phyloP scores from a whole-genome alignment of 2,113 vertebrate species.

The Haliaeetus leucogaster region DNA sequence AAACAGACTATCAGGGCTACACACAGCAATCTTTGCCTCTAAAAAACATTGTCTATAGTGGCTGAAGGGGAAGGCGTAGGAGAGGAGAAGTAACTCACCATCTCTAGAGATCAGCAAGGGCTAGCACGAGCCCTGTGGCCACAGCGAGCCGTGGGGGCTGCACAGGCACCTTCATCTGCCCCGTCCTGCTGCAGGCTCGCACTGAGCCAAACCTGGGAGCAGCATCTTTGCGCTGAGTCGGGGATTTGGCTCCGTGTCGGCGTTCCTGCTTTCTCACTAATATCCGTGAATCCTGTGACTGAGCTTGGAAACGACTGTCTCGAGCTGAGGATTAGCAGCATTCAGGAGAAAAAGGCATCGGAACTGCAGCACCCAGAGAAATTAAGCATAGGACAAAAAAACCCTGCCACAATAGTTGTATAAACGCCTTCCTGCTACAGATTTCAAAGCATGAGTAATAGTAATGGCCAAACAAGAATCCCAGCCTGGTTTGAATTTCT shows the following conservation, averaged over 20 bases:
- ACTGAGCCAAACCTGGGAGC: background rate
- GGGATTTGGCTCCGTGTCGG: background rate
- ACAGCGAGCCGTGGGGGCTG: fast-evolving
- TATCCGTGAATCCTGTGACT: conserved; percentile 25
- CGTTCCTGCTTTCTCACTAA: background rate
- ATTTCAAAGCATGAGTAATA: background rate
- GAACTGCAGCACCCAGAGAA: background rate
- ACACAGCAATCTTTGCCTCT: background rate
- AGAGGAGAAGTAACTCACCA: conserved; percentile 6
- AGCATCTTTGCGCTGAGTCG: fast-evolving
- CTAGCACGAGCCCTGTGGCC: background rate
- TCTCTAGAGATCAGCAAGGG: background rate
- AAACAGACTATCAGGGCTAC: background rate
- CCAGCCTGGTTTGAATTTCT: background rate
- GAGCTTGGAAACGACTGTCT: background rate
- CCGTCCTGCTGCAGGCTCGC: background rate
- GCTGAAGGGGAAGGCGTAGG: background rate
- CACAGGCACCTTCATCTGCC: fast-evolving
- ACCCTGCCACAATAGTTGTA: background rate
- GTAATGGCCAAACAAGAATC: background rate
- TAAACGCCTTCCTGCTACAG: background rate
- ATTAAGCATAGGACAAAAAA: background rate
- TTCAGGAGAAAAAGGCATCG: background rate
- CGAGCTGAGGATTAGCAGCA: background rate
- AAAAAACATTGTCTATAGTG: background rate